Conservation (phyloP, 2,888 invertebrate species). For the Dysmachus trigonus region DNA sequence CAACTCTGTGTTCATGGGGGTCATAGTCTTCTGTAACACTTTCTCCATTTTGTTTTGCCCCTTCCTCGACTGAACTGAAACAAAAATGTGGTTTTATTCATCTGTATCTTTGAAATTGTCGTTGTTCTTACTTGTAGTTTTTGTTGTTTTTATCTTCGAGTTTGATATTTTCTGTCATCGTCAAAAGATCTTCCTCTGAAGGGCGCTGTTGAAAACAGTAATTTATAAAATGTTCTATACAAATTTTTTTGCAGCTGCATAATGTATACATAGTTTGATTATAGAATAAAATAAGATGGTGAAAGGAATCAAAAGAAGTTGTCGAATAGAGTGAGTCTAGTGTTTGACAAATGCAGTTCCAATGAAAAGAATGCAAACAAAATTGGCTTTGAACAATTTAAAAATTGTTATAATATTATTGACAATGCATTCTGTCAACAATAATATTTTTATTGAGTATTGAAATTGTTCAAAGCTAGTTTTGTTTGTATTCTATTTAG, state of each 20-base stretch:
- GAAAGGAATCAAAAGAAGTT: no score
- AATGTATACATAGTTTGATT: neutral
- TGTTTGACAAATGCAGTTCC: no score
- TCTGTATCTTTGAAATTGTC: neutral
- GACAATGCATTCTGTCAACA: no score
- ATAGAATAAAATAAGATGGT: neutral
- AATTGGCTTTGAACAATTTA: no score
- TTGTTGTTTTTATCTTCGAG: constrained; percentile 29
- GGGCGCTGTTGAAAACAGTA: neutral
- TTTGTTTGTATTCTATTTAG: no score
- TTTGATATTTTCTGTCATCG: constrained; percentile 27
- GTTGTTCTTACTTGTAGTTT: constrained; percentile 1
- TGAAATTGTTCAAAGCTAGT: no score
- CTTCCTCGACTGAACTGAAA: constrained; percentile 19
- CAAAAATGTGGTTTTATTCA: neutral
- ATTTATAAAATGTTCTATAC: neutral
- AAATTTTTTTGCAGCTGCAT: no score
- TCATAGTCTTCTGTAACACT: constrained; percentile 65
- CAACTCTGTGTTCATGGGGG: constrained; percentile 71
- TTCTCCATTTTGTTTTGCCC: neutral
- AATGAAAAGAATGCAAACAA: no score
- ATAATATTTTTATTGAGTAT: no score
- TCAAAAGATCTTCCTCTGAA: neutral
- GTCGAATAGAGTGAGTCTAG: no score
- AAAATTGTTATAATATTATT: no score